Evolutionary conservation across 1,140 invertebrate genomes (phyloP).

Genomic region (Leguminivora glycinivorella): DNA sequence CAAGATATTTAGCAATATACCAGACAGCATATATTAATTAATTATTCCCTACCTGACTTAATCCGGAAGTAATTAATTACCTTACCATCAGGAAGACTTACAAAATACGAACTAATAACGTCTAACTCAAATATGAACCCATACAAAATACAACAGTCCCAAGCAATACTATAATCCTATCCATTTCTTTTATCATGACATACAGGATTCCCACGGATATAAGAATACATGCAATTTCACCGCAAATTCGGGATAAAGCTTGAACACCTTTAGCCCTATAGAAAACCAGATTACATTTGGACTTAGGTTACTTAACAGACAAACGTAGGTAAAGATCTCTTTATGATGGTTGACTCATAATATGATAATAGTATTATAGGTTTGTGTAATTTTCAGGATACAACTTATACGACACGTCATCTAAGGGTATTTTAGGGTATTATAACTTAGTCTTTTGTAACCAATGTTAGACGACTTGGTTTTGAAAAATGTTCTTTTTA

Average conservation of each 20-base stretch:
- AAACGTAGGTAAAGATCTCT: background rate
- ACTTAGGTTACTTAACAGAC: background rate
- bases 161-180: background rate
- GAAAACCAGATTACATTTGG: background rate
- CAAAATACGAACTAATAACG: too few species aligned
- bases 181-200: constrained; percentile 3
- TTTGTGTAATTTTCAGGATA: background rate
- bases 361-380: too few species aligned
- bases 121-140: background rate
- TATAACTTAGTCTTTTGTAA: too few species aligned
- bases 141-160: background rate
- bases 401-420: background rate
- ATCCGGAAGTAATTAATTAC: too few species aligned
- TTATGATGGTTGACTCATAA: background rate
- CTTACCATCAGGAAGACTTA: too few species aligned
- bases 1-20: too few species aligned
- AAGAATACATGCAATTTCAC: constrained; percentile 19
- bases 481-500: too few species aligned
- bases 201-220: constrained; percentile 7
- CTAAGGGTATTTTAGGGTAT: background rate
- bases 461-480: too few species aligned
- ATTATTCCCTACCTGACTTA: too few species aligned
- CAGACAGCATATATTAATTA: too few species aligned
- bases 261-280: background rate
- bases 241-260: constrained; percentile 18